Conservation (phyloP, 1,140 invertebrate genomes). For the Apis mellifera region DNA sequence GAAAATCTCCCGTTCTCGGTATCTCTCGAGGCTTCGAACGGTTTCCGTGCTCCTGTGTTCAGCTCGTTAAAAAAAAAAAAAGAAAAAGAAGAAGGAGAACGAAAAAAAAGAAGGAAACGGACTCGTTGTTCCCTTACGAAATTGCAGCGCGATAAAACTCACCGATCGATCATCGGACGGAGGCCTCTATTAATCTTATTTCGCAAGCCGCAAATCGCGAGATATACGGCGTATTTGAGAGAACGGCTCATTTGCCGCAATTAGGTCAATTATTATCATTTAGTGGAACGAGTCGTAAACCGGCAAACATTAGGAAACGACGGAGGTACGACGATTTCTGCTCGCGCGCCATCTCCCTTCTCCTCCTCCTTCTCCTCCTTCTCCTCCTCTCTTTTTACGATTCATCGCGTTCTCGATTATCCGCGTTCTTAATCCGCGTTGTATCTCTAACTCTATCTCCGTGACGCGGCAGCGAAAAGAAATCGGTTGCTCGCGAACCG, state of each 20-base stretch:
- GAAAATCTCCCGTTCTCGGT: neutral
- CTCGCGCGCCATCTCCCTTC: neutral
- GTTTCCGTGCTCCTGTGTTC: neutral
- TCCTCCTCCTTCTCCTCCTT: neutral
- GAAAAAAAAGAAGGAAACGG: neutral
- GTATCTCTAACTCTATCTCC: conserved; percentile 2
- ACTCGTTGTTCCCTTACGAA: conserved; percentile 28
- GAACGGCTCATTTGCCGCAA: conserved; percentile 49
- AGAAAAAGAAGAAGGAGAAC: no score
- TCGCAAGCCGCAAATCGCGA: conserved; percentile 37
- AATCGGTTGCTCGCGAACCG: conserved; percentile 27
- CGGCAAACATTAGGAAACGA: neutral
- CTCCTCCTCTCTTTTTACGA: neutral
- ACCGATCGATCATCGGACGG: conserved; percentile 35
- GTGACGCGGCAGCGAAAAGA: conserved; percentile 43
- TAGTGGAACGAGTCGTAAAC: conserved; percentile 33
- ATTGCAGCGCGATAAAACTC: conserved; percentile 16
- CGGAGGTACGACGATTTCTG: neutral
- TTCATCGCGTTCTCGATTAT: neutral
- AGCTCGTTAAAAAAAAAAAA: conserved; percentile 9
- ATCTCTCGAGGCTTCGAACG: neutral
- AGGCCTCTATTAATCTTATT: conserved; percentile 26
- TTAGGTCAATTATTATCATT: conserved; percentile 62
- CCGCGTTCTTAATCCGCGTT: neutral
- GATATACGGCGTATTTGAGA: conserved; percentile 26